A percentile compares a stretch with the other conserved stretches of the same genome.
Evolutionary conservation across 2,888 invertebrate genomes (phyloP).

Genomic region (Myopa tessellatipennis): DNA sequence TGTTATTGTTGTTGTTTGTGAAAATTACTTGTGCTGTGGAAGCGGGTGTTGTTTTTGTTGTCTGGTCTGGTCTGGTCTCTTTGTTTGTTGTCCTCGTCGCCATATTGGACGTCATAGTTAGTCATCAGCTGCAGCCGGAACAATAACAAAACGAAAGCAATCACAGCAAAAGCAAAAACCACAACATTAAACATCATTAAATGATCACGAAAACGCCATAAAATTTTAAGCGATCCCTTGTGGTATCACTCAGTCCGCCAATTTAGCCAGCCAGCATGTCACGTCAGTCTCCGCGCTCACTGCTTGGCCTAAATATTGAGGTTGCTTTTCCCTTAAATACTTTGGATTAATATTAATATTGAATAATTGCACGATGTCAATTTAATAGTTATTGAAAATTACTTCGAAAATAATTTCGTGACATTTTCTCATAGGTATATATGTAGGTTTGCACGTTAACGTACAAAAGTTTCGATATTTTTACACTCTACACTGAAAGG

Average conservation of each 20-base stretch:
- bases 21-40: neutral
- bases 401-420: neutral
- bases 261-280: neutral
- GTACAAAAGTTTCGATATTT: too few species aligned
- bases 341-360: conserved; percentile 26
- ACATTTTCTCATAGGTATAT: neutral
- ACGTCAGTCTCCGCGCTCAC: neutral
- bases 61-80: neutral
- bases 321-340: conserved; percentile 19
- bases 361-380: conserved; percentile 23
- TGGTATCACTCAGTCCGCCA: conserved; percentile 25
- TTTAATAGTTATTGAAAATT: conserved; percentile 9
- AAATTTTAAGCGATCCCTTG: conserved; percentile 39
- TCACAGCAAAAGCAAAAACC: conserved; percentile 19
- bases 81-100: conserved; percentile 28
- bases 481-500: too few species aligned
- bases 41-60: conserved; percentile 2
- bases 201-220: conserved; percentile 43
- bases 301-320: neutral
- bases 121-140: neutral
- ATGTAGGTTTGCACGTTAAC: too few species aligned
- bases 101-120: conserved; percentile 5
- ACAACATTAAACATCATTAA: conserved; percentile 40
- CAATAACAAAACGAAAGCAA: conserved; percentile 12
- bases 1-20: neutral